Evolutionary conservation across 2,888 invertebrate genomes (phyloP), one percentile per base, ranked within the genome.

Genomic region (Eilema depressum): DNA sequence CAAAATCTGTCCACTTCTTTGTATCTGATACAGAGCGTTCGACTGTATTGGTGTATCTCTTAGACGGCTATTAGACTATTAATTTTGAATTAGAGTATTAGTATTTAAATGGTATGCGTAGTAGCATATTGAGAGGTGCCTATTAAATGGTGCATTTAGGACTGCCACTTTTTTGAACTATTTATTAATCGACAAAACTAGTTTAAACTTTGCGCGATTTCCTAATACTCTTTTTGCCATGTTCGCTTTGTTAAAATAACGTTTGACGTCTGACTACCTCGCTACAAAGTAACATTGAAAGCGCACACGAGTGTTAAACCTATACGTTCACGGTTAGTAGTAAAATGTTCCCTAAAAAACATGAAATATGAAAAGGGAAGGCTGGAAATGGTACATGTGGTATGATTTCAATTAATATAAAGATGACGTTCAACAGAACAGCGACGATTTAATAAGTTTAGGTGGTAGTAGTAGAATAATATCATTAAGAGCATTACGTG

Each of bases 181-280:
- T 12, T 37, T 17, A 37, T 41, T 11, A 41, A 41, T 41, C 41
- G 47, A 2, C 0, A 12, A 47, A 47, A 14, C 47, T 47, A 47
- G 4, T 47, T 20, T 20, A 47, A 5, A 20, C 8, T n/a, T 53
- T 37, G 0, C 59, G 17, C 37, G 37, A 23, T 5, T 59, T 59
- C 20, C 11, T 11, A 57, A 59, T 17, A 25, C 28, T 30, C 41
- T 25, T 17, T 69, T 41, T 69, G 7, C 23, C 7, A 17, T 62
- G 8, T 41, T 26, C 30, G 67, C 56, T 68, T 68, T 68, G 63
- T 69, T 64, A 53, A 63, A 69, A 64, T 68, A 64, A 59, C 63
- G 63, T 69, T 64, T 60, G 63, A 59, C 59, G 68, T 68, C 62
- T 62, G 57, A 26, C 59, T 60, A 68, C 63, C 28, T 63, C 37